Conservation (phyloP, 2,113 vertebrate genomes). For the Mustela lutreola region DNA sequence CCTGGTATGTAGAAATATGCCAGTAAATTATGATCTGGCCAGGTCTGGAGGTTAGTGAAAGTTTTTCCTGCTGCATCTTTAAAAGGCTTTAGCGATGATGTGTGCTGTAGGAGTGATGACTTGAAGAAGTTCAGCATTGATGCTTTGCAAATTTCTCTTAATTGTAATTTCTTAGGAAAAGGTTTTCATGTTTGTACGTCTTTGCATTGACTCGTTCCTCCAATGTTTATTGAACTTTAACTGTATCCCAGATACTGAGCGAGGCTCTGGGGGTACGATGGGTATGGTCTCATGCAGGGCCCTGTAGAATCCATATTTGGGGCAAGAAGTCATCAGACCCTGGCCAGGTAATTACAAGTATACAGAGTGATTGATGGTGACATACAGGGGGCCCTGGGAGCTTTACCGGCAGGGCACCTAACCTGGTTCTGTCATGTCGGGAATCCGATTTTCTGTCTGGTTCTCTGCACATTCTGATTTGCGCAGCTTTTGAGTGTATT, state of each 20-base stretch:
- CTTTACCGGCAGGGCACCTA: not conserved
- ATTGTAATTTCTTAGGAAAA: not conserved
- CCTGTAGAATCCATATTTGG: not conserved
- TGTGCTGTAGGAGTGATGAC: not conserved
- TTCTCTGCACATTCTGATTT: not conserved
- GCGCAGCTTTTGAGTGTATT: not conserved
- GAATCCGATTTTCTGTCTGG: not conserved
- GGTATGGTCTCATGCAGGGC: not conserved
- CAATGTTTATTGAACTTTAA: not conserved
- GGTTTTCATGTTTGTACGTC: not conserved
- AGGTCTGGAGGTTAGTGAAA: not conserved
- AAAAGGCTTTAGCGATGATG: not conserved
- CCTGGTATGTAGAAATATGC: not conserved
- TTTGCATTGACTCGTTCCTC: not conserved
- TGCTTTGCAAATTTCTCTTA: not conserved
- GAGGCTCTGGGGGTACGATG: not conserved
- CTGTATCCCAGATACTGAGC: not conserved
- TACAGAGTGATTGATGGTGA: not conserved
- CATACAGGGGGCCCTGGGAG: not conserved
- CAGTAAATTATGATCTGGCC: not conserved
- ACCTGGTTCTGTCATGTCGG: not conserved
- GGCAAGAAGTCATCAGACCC: not conserved
- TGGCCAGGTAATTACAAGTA: not conserved
- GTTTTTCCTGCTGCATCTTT: not conserved
- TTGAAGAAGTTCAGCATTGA: not conserved